Percentiles rank a stretch among this genome's conserved stretches.
Evolutionary conservation across 2,797 vertebrate species (phyloP).

Genomic region (Hephaestus fuliginosus): DNA sequence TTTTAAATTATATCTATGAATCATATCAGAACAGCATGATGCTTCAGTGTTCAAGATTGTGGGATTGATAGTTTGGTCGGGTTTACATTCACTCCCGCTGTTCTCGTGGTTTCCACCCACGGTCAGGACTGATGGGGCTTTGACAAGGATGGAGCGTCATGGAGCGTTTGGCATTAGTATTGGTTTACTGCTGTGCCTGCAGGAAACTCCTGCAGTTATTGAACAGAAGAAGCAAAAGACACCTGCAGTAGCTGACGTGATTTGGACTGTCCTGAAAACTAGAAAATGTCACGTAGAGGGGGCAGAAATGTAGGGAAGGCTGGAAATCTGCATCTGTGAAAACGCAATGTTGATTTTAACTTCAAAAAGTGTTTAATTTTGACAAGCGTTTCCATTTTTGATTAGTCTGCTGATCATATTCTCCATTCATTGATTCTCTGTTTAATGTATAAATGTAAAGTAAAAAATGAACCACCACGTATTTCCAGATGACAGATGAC

Average conservation of each 20-base stretch:
- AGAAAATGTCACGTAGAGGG: constrained; percentile 5
- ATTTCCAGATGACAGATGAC: not conserved
- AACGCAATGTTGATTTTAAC: not conserved
- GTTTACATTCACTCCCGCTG: constrained; percentile 23
- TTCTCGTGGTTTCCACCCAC: constrained; percentile 22
- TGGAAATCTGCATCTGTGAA: not conserved
- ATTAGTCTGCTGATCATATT: not conserved
- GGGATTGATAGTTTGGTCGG: constrained; percentile 18
- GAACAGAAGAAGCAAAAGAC: constrained; percentile 28
- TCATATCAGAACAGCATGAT: constrained; percentile 16
- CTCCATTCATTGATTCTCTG: not conserved
- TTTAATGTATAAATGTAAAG: not conserved
- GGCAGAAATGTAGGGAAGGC: not conserved
- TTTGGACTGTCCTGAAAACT: constrained; percentile 13
- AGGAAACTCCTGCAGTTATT: constrained; percentile 40
- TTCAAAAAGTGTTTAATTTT: too few relatives aligned
- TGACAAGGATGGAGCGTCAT: constrained; percentile 27
- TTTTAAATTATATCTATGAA: constrained; percentile 10
- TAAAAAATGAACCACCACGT: too few relatives aligned
- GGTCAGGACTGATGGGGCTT: constrained; percentile 10
- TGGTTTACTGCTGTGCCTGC: constrained; percentile 29
- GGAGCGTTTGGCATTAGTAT: constrained; percentile 41
- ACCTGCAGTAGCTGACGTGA: constrained; percentile 18
- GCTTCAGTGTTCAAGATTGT: constrained; percentile 13
- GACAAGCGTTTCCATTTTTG: too few relatives aligned